Base-by-base conservation (phyloP, 2,888 invertebrate genomes). In the Molanna angustata region DNA sequence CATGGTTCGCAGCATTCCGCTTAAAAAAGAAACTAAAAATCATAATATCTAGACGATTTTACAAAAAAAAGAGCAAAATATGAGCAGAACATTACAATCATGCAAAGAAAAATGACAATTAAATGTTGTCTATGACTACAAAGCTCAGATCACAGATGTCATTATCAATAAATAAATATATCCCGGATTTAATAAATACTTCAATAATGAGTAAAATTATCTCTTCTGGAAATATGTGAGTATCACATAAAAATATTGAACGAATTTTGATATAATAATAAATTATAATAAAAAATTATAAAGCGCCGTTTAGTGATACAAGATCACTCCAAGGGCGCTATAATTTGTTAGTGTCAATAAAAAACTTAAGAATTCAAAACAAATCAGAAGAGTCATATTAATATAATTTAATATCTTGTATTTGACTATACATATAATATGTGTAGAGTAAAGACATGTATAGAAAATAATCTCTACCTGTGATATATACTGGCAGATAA, bases 121-220 rank as follows among this genome's bases (percentile, higher is more conserved):
- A 51, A 39, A 51, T 27, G 21, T 40, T 17, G 37, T 51, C 31
- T 39, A 35, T 17, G 35, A 44, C 53, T 57, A 55, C 51, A 9
- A 35, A 49, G 54, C 53, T 46, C 42, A 41, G 39, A 58, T 58
- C 58, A 56, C 55, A 58, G 58, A 58, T 55, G 55, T 55, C 41
- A 50, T 58, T 57, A 57, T 57, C 39, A 33, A 57, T 52, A 50
- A 47, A 53, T 43, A 53, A 49, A 56, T 56, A 49, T 52, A 39
- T 27, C 39, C 37, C 4, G 40, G 9, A 44, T 19, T 47, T 37
- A 14, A 22, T 37, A 18, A 35, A 37, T 21, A 21, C 22, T 19
- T 43, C 27, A 20, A 43, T 14, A 11, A 4, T 22, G 1, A 43
- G 27, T 14, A 17, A 14, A 27, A 4, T 43, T 27, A 4, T 16